phyloP scores from a whole-genome alignment of 1,140 invertebrate genomes.

The Drosophila pallidifrons region DNA sequence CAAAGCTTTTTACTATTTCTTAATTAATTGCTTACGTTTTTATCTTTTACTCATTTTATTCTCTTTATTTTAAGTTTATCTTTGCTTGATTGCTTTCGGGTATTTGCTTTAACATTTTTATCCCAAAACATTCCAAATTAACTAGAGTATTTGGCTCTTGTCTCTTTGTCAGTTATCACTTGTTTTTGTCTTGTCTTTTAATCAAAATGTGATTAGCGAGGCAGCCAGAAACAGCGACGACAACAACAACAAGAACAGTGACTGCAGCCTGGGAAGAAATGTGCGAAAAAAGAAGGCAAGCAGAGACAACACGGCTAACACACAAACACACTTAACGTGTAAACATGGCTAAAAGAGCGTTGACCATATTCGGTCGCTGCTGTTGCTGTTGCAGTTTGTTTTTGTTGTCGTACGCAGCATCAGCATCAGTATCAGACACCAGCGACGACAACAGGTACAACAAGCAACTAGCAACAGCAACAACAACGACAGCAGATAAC shows the following conservation, averaged over 20 bases:
- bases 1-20: too few species aligned
- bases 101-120: too few species aligned
- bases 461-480: slow-evolving; percentile 41
- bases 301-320: slow-evolving; percentile 59
- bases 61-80: too few species aligned
- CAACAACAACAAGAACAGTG: slow-evolving; percentile 25
- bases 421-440: slow-evolving; percentile 57
- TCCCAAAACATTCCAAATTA: not conserved
- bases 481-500: slow-evolving; percentile 38
- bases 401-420: slow-evolving; percentile 51
- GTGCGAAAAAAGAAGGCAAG: slow-evolving; percentile 14
- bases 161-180: slow-evolving; percentile 38
- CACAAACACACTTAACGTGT: slow-evolving; percentile 81
- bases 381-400: slow-evolving; percentile 47
- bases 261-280: slow-evolving; percentile 70
- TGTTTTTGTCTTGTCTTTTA: slow-evolving; percentile 52
- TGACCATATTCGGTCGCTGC: slow-evolving; percentile 75
- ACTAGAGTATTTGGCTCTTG: slow-evolving; percentile 42
- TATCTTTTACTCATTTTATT: too few species aligned
- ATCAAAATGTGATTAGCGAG: slow-evolving; percentile 67
- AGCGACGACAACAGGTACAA: slow-evolving; percentile 20
- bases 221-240: slow-evolving; percentile 31
- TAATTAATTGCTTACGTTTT: too few species aligned
- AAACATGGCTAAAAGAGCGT: slow-evolving; percentile 82
- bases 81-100: too few species aligned